Base-by-base conservation (phyloP, 2,113 vertebrate genomes). In the Tringa solitaria region DNA sequence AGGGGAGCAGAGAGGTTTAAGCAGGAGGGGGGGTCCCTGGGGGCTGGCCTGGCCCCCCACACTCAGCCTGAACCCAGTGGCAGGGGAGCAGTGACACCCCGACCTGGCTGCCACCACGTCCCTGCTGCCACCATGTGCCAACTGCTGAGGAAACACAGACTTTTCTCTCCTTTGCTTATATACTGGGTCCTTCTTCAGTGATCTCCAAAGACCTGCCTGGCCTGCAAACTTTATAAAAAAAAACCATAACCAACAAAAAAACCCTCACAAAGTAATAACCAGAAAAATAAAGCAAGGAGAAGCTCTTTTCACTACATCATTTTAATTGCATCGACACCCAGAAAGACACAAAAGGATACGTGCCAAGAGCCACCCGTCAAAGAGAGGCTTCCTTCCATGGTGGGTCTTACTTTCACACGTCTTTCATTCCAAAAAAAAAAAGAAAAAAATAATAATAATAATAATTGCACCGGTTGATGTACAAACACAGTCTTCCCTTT, bases 301-400 rank as follows among this genome's bases (percentile, higher is more conserved):
- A 75, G 18, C 67, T 28, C 59, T 60, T 92, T 75, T 70, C 89
- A 75, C 92, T 87, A 97, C 17, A 0, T 93, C 68, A 35, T 74
- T 98, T 98, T 98, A 98, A 98, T 98, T 96, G 97, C 97, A 97
- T 97, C 50, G 11, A 93, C 94, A 96, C 90, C 97, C 96, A 96
- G 96, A 96, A 96, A 91, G 95, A 84, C 87, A 95, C 85, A 94
- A 61, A 78, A 94, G 93, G 64, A 78, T 90, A 97, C 83, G 6
- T 91, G 86, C 64, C 93, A 96, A 93, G 83, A 96, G 94, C 94
- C 82, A 61, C 84, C 83, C 94, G 14, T 81, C 78, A 51, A 54
- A 73, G 48, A 78, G 77, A 37, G 72, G 68, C n/a, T 41, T 89
- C 82, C 67, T 94, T 81, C 87, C 91, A 53, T 35, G 70, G 70